These are phyloP conservation scores for Piscicola geometra DNA, from an alignment of 2,888 invertebrate species.

Conservation along the genomic window DNA sequence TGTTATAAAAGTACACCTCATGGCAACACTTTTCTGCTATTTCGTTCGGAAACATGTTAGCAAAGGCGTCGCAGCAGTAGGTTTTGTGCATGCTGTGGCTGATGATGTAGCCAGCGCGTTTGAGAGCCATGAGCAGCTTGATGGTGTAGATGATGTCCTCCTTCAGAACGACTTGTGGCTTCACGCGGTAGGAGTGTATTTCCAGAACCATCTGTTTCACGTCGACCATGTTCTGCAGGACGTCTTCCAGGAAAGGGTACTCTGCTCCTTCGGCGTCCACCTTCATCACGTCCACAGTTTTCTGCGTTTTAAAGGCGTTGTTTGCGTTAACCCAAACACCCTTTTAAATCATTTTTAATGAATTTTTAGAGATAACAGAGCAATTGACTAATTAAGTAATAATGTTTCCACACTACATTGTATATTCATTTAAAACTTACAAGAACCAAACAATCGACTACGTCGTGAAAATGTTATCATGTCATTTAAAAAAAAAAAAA, in stretches of 20 bases:
- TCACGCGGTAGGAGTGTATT: background rate
- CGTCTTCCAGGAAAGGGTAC: constrained; percentile 21
- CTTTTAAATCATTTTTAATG: background rate
- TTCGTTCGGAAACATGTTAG: constrained; percentile 3
- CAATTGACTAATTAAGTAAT: too few relatives aligned
- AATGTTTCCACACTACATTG: too few relatives aligned
- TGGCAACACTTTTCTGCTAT: constrained; percentile 16
- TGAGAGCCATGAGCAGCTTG: background rate
- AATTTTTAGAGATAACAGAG: background rate
- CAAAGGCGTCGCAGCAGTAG: background rate
- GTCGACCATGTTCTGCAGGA: background rate
- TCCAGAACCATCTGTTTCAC: constrained; percentile 23
- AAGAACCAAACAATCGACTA: too few relatives aligned
- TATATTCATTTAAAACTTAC: too few relatives aligned
- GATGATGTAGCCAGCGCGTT: background rate
- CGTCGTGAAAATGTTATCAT: too few relatives aligned
- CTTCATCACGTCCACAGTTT: constrained; percentile 16
- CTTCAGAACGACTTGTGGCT: background rate
- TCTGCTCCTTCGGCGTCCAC: constrained; percentile 14
- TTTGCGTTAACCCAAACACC: background rate
- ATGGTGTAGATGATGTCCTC: constrained; percentile 17
- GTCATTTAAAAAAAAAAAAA: too few relatives aligned
- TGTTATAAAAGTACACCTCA: constrained; percentile 24
- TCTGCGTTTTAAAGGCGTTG: background rate
- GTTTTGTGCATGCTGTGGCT: background rate